phyloP scores from a whole-genome alignment of 2,113 vertebrate genomes.

The Nothobranchius furzeri region DNA sequence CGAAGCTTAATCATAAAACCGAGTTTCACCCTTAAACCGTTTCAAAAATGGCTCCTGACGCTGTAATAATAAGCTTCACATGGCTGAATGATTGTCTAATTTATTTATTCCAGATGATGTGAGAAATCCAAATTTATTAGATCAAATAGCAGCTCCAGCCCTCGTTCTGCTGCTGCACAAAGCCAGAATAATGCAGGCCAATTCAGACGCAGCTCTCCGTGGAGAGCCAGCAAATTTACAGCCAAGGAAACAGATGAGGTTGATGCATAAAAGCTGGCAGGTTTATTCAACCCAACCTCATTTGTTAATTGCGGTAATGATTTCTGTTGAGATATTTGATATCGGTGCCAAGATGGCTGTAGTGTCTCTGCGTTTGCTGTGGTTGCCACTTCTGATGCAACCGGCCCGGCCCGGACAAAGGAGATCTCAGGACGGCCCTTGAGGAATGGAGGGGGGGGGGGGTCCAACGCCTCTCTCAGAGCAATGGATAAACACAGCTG shows the following conservation, averaged over 20 bases:
- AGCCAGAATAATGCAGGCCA: neutral
- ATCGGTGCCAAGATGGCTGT: conserved; percentile 27
- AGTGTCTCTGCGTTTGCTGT: neutral
- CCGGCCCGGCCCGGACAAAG: too few species aligned
- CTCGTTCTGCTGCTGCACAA: too few species aligned
- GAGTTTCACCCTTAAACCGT: neutral
- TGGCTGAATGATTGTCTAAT: conserved; percentile 26
- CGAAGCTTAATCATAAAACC: neutral
- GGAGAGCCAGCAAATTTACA: conserved; percentile 6
- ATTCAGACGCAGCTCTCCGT: conserved; percentile 24
- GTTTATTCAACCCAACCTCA: conserved; percentile 22
- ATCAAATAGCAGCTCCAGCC: conserved; percentile 5
- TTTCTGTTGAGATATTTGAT: conserved; percentile 47
- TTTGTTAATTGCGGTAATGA: conserved; percentile 43
- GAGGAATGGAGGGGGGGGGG: neutral
- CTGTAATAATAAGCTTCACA: conserved; percentile 1
- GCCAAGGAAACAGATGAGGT: conserved; percentile 38
- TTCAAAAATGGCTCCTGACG: too few species aligned
- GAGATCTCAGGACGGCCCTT: neutral
- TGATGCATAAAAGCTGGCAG: conserved; percentile 29
- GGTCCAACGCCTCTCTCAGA: neutral
- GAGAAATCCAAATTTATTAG: conserved; percentile 29
- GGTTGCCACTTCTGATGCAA: neutral
- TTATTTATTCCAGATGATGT: conserved; percentile 17
- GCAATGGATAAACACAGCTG: conserved; percentile 59